phyloP scores from a whole-genome alignment of 2,113 vertebrate species.

The Phocoena phocoena region DNA sequence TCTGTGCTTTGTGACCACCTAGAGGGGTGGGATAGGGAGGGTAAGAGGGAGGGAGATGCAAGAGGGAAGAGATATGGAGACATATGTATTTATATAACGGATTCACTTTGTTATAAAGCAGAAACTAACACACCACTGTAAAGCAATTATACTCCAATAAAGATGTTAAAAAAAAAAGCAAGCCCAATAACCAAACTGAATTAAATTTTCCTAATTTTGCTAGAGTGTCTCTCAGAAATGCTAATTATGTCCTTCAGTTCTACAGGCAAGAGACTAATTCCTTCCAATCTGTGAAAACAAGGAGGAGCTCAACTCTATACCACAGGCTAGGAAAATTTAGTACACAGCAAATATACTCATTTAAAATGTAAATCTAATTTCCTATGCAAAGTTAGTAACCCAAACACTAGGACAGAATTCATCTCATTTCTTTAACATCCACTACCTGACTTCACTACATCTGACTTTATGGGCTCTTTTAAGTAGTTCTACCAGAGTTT shows the following conservation, averaged over 20 bases:
- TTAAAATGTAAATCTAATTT: slow-evolving; percentile 41
- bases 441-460: neutral
- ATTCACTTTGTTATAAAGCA: too few species aligned
- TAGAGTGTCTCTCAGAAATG: slow-evolving; percentile 48
- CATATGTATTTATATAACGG: too few species aligned
- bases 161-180: neutral
- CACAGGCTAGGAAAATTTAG: slow-evolving; percentile 11
- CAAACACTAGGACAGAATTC: neutral
- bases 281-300: slow-evolving; percentile 19
- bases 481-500: neutral
- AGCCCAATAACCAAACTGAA: neutral
- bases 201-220: slow-evolving; percentile 28
- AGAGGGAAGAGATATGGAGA: too few species aligned
- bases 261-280: slow-evolving; percentile 36
- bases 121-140: too few species aligned
- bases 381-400: neutral
- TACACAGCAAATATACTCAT: neutral
- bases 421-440: neutral
- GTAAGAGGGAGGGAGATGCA: too few species aligned
- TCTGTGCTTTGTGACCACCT: too few species aligned
- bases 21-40: too few species aligned
- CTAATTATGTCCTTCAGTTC: neutral
- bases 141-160: too few species aligned
- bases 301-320: neutral
- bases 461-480: neutral